Conservation (phyloP, 1,140 invertebrate species). For the Microvelia longipes region DNA sequence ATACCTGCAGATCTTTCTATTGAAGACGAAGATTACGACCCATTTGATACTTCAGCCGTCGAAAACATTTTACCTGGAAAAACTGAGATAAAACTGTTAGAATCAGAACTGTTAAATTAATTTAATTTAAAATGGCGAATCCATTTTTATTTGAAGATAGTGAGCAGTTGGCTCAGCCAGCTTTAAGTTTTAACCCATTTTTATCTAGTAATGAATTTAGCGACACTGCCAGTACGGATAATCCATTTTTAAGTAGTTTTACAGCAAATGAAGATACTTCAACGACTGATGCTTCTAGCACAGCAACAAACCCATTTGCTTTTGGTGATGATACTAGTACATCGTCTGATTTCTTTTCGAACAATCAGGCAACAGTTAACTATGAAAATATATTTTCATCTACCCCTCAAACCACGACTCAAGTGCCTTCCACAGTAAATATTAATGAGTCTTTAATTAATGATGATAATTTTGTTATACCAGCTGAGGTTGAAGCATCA, state of each 20-base stretch:
- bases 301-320: slow-evolving; percentile 41
- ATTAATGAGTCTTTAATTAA: slow-evolving; percentile 4
- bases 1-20: slow-evolving; percentile 20
- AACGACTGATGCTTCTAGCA: slow-evolving; percentile 11
- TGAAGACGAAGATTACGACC: slow-evolving; percentile 43
- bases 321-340: slow-evolving; percentile 29
- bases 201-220: slow-evolving; percentile 40
- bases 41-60: slow-evolving; percentile 69
- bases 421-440: slow-evolving; percentile 4
- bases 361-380: background rate
- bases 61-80: slow-evolving; percentile 48
- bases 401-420: background rate
- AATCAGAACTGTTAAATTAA: slow-evolving; percentile 40
- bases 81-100: slow-evolving; percentile 54
- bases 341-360: slow-evolving; percentile 17
- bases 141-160: slow-evolving; percentile 57
- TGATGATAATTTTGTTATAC: slow-evolving; percentile 11
- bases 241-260: slow-evolving; percentile 37
- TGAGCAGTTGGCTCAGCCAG: slow-evolving; percentile 14
- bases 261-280: slow-evolving; percentile 15
- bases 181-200: slow-evolving; percentile 50
- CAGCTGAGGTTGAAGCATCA: background rate
- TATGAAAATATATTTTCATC: slow-evolving; percentile 20
- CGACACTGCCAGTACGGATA: slow-evolving; percentile 32
- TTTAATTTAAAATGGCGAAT: slow-evolving; percentile 34